A percentile compares a stretch with the other conserved stretches of the same genome.
phyloP scores from a whole-genome alignment of 2,113 vertebrate genomes.

The Halichoeres trimaculatus region DNA sequence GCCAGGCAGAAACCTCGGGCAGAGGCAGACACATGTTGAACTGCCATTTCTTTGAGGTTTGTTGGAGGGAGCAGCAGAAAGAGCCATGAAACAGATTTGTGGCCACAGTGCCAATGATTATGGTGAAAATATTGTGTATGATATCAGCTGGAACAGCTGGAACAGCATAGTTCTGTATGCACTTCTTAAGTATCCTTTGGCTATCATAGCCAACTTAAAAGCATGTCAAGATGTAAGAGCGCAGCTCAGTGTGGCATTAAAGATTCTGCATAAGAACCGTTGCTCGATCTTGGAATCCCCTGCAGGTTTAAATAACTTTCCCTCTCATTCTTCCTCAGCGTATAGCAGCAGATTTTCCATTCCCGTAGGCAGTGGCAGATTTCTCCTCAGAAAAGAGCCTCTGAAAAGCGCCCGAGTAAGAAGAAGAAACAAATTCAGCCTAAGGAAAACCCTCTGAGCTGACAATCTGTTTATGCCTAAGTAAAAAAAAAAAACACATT shows the following conservation, averaged over 20 bases:
- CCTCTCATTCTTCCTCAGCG: slow-evolving; percentile 14
- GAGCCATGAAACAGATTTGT: too few relatives aligned
- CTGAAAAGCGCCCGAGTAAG: slow-evolving; percentile 41
- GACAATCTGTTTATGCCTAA: slow-evolving; percentile 59
- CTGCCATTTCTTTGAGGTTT: too few relatives aligned
- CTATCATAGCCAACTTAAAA: not conserved
- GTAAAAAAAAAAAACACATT: slow-evolving; percentile 17
- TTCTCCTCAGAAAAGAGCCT: slow-evolving; percentile 47
- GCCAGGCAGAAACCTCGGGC: too few relatives aligned
- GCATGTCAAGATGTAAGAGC: not conserved
- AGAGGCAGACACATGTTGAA: too few relatives aligned
- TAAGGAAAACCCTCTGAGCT: slow-evolving; percentile 51
- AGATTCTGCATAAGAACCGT: not conserved
- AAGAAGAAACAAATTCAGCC: slow-evolving; percentile 54
- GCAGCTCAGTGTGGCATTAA: slow-evolving; percentile 20
- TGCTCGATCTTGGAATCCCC: slow-evolving; percentile 12
- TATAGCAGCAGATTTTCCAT: slow-evolving; percentile 52
- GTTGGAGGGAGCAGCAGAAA: too few relatives aligned
- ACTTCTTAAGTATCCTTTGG: not conserved
- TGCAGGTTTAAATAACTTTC: slow-evolving; percentile 4
- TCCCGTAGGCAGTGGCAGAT: slow-evolving; percentile 51
- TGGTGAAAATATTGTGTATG: too few relatives aligned
- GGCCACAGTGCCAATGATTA: too few relatives aligned
- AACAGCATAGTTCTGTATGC: too few relatives aligned
- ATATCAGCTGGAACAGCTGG: too few relatives aligned